Evolutionary conservation across 2,888 invertebrate genomes (phyloP), one percentile per base, ranked within the genome.

Genomic region (Nomada goodeniana): DNA sequence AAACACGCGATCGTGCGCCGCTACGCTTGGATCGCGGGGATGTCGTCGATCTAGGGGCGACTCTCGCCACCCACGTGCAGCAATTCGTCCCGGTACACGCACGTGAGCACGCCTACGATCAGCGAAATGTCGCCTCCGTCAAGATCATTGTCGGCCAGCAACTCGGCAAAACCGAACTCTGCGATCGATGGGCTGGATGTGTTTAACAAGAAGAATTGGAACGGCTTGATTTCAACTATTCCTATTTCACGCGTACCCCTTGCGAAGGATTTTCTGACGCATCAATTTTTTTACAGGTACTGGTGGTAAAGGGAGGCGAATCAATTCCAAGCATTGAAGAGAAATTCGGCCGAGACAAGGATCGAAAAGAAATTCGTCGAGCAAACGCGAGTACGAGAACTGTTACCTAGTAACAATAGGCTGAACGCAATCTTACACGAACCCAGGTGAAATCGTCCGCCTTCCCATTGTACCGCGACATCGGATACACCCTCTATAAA

Each of bases 11-110:
- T 83, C 77, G 82, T 67, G 71, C 70, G 64, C 59, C 69, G 61
- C 29, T 70, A 23, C 71, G 53, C 52, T 23, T 70, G 57, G 76
- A 85, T 83, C 79, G 47, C 68, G 65, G 77, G 77, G 70, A 71
- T 71, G 80, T 82, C 72, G 61, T 44, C 70, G 85, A 86, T 86
- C 75, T 71, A 76, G 65, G 68, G 47, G 64, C 63, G 71, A 76
- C 60, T 26, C 52, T 72, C 77, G 59, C 88, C 87, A 82, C 87
- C 87, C 84, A 87, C 86, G 79, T 72, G 72, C 78, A 47, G 59
- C 78, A 59, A 79, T 86, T 86, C 79, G 82, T 76, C 64, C 73
- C 57, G 42, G 42, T 26, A 23, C 82, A 60, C 78, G 74, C 70
- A 71, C 83, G 76, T 73, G 26, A 73, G 26, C 42, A 83, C 83